Evolutionary conservation across 2,113 vertebrate genomes (phyloP).

Genomic region (Rallus limicola): DNA sequence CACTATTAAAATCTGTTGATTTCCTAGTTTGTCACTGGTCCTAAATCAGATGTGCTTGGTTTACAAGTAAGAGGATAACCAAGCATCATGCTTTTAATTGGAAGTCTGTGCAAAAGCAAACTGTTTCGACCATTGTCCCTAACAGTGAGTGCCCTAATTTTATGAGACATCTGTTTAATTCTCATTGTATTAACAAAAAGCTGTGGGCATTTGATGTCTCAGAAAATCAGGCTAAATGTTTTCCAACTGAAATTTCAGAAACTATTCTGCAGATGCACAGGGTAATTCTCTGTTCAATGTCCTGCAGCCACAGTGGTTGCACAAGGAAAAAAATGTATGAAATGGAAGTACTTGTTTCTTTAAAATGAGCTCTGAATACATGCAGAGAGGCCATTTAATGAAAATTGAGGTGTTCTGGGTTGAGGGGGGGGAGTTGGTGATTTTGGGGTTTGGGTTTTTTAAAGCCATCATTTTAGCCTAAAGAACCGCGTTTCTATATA

Average conservation of each 20-base stretch:
- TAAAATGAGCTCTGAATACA: not conserved
- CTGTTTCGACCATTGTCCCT: not conserved
- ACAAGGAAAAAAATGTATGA: not conserved
- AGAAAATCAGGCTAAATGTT: constrained; percentile 8
- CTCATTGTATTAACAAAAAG: constrained; percentile 15
- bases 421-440: too few species aligned
- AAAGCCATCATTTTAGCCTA: not conserved
- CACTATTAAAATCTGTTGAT: not conserved
- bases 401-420: not conserved
- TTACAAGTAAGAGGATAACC: constrained; percentile 28
- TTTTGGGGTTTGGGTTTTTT: not conserved
- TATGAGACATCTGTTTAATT: constrained; percentile 52
- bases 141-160: constrained; percentile 32
- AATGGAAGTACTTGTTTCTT: not conserved
- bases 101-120: constrained; percentile 16
- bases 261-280: not conserved
- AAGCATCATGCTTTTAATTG: not conserved
- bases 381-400: not conserved
- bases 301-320: not conserved
- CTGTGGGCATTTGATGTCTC: not conserved
- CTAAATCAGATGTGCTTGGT: not conserved
- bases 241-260: constrained; percentile 11
- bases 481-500: not conserved
- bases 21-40: not conserved
- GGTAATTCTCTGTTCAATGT: not conserved